Conservation (phyloP, 1,140 invertebrate genomes). For the Limonius californicus region DNA sequence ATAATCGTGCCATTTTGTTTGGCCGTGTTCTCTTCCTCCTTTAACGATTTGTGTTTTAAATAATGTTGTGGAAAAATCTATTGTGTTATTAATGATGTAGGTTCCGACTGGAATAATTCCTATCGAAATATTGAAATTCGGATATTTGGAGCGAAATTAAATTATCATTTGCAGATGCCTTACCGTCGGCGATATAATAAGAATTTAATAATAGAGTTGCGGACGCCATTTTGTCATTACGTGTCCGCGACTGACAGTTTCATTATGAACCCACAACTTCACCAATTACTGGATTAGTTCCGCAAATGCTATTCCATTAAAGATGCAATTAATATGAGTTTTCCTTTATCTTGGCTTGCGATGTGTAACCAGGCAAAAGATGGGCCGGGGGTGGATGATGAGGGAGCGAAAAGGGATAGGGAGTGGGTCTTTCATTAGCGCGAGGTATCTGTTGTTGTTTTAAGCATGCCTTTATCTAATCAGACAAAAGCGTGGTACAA, state of each 20-base stretch:
- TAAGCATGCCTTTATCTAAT: constrained; percentile 49
- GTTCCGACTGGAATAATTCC: no score
- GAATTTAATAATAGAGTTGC: constrained; percentile 11
- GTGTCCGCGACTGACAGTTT: constrained; percentile 23
- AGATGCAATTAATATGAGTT: constrained; percentile 36
- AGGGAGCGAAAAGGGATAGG: constrained; percentile 19
- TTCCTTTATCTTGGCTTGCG: constrained; percentile 29
- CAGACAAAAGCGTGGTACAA: constrained; percentile 43
- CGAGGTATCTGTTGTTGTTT: constrained; percentile 48
- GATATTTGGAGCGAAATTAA: not conserved
- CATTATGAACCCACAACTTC: constrained; percentile 21
- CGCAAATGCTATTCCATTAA: constrained; percentile 30
- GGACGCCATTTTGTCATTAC: constrained; percentile 12
- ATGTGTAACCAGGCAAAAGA: constrained; percentile 35
- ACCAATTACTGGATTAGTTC: constrained; percentile 31
- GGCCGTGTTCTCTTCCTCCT: no score
- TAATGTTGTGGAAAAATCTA: no score
- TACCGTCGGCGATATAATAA: not conserved
- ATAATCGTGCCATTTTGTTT: no score
- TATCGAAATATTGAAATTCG: not conserved
- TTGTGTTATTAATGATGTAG: no score
- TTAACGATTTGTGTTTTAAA: no score
- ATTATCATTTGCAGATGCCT: not conserved
- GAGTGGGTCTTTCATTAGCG: constrained; percentile 44
- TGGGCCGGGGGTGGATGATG: not conserved